Base-by-base conservation (phyloP, 2,797 vertebrate genomes). In the Protosalanx chinensis region DNA sequence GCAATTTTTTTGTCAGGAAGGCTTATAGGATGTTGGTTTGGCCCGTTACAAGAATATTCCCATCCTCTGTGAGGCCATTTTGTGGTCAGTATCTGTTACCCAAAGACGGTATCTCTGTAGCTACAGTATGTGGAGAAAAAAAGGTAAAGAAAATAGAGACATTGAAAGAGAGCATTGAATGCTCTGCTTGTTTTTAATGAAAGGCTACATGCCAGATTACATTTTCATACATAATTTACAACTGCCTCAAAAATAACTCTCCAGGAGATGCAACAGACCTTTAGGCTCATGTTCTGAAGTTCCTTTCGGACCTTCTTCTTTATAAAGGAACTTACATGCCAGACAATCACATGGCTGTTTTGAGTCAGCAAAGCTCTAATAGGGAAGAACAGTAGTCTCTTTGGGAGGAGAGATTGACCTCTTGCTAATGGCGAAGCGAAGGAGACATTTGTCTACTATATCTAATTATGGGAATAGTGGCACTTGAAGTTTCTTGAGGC, bases 391-490 rank as follows among this genome's bases (percentile, higher is more conserved):
- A 95, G 92, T 93, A 90, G 92, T 91, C 91, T 93, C 94, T 93
- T 94, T 94, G 92, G 93, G 92, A 93, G 93, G 20, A 89, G 85
- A 93, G 91, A 94, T 91, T 94, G 94, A 95, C 93, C 94, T 93
- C 93, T 93, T 93, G 93, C 91, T 94, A 92, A 94, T 93, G 92
- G 91, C 93, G 91, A 92, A 93, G 91, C 90, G 90, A 91, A 93
- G 93, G 93, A 93, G 92, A 94, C 93, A 94, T 94, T 93, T 94
- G 93, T 94, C 92, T 93, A 91, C 92, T 92, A 92, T 91, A 93
- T 94, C 93, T 94, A 93, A 95, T 94, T 95, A 93, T 91, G 91
- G 84, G 91, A 92, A 94, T 93, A 92, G 93, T 92, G 93, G 86
- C 90, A 91, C 88, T 88, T 91, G 86, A 46, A 92, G 91, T 90